These are phyloP conservation scores for Pinctada fucata DNA, from an alignment of 2,888 invertebrate species.

Conservation along the genomic window DNA sequence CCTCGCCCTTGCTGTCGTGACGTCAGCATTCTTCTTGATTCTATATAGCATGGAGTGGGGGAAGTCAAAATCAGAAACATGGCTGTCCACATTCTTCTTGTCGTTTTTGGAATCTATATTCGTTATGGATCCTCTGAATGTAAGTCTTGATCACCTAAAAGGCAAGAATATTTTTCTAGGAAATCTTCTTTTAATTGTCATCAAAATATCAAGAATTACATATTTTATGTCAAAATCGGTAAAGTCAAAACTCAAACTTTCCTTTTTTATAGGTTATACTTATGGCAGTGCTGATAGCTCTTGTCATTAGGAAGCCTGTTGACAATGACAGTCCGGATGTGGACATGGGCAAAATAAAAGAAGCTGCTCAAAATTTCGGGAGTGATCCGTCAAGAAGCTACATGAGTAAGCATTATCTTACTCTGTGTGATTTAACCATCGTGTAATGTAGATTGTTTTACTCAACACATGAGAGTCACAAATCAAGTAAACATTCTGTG, in stretches of 20 bases:
- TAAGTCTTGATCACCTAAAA: constrained; percentile 12
- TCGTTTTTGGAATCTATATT: constrained; percentile 54
- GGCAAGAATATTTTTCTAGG: too few species aligned
- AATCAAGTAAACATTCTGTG: too few species aligned
- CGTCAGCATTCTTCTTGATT: constrained; percentile 54
- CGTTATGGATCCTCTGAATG: constrained; percentile 54
- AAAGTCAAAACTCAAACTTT: neutral
- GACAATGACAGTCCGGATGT: constrained; percentile 32
- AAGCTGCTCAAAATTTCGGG: constrained; percentile 11
- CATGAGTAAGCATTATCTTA: constrained; percentile 9
- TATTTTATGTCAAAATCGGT: too few species aligned
- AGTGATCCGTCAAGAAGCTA: constrained; percentile 22
- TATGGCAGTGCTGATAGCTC: constrained; percentile 31
- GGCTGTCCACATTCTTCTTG: constrained; percentile 53
- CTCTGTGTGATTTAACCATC: neutral
- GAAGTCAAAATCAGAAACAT: constrained; percentile 54
- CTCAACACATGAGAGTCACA: too few species aligned
- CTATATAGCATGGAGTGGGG: constrained; percentile 59
- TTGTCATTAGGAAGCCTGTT: constrained; percentile 32
- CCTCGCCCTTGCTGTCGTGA: constrained; percentile 41
- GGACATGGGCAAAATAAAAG: constrained; percentile 26
- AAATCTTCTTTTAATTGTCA: too few species aligned
- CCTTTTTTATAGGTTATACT: constrained; percentile 29
- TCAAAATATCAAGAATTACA: too few species aligned
- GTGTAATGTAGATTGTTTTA: too few species aligned